Percentiles rank a stretch among this genome's conserved stretches.
Conservation (phyloP, 2,888 invertebrate species). For the Scaptomyza reducta region DNA sequence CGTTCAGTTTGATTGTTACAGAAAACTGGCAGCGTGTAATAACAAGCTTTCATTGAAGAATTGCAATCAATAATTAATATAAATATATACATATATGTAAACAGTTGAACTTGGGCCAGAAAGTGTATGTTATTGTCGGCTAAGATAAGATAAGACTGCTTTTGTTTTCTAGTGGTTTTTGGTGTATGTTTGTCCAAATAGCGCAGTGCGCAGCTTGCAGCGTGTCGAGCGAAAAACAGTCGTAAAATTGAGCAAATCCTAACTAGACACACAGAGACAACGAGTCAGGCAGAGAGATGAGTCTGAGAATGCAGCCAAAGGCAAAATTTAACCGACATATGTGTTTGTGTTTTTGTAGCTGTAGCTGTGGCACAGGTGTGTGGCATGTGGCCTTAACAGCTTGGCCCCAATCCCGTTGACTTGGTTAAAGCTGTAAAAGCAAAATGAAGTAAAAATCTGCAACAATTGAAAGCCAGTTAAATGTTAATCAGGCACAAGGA, state of each 20-base stretch:
- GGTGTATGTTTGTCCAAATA: slow-evolving; percentile 13
- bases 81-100: not conserved
- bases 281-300: not conserved
- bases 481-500: not conserved
- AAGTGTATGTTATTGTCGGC: not conserved
- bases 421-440: not conserved
- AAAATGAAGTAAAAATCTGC: slow-evolving; percentile 13
- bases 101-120: not conserved
- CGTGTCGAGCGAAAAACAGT: slow-evolving; percentile 34
- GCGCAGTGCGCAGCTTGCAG: slow-evolving; percentile 32
- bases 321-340: not conserved
- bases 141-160: not conserved
- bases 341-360: not conserved
- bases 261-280: slow-evolving; percentile 8
- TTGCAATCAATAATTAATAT: not conserved
- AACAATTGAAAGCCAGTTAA: slow-evolving; percentile 3
- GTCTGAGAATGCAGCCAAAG: slow-evolving; percentile 1
- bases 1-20: too few relatives aligned
- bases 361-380: slow-evolving; percentile 25
- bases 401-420: not conserved
- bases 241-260: slow-evolving; percentile 40
- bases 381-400: slow-evolving; percentile 3
- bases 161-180: not conserved
- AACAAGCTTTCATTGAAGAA: not conserved
- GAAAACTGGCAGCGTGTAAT: too few relatives aligned